Conservation (phyloP, 2,797 vertebrate genomes). For the Sardinella longiceps region DNA sequence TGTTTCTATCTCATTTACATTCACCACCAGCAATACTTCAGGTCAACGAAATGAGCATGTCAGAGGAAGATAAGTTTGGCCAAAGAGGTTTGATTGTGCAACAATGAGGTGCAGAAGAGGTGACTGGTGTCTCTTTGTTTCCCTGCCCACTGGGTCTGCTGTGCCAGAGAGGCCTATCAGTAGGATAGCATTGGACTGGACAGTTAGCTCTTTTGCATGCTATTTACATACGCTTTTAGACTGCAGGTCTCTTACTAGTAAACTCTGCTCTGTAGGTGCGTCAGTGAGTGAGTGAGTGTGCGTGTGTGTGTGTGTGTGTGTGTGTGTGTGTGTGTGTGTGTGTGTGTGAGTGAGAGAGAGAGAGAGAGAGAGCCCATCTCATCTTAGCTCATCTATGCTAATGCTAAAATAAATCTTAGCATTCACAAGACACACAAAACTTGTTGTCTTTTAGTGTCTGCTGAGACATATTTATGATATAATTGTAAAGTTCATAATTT, state of each 20-base stretch:
- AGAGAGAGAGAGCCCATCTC: too few relatives aligned
- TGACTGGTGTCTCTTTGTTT: background rate
- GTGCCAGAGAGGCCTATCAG: background rate
- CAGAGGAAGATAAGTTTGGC: background rate
- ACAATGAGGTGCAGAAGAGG: background rate
- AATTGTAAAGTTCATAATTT: too few relatives aligned
- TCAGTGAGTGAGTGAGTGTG: background rate
- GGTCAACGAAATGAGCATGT: background rate
- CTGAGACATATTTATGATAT: background rate
- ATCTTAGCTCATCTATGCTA: background rate
- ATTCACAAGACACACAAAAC: background rate
- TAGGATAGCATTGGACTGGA: background rate
- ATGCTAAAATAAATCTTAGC: background rate
- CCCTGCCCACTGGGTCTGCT: background rate
- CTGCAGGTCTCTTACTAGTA: background rate
- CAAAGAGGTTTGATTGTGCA: background rate
- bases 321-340: background rate
- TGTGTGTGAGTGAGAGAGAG: background rate
- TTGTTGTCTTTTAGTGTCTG: background rate
- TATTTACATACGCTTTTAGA: background rate
- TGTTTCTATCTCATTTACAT: background rate
- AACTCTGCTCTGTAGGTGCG: slow-evolving; percentile 18
- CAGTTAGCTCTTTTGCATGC: slow-evolving; percentile 3
- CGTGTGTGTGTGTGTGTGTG: slow-evolving; percentile 15
- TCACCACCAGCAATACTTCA: background rate